Evolutionary conservation across 2,888 invertebrate genomes (phyloP).

Genomic region (Urechis unicinctus): DNA sequence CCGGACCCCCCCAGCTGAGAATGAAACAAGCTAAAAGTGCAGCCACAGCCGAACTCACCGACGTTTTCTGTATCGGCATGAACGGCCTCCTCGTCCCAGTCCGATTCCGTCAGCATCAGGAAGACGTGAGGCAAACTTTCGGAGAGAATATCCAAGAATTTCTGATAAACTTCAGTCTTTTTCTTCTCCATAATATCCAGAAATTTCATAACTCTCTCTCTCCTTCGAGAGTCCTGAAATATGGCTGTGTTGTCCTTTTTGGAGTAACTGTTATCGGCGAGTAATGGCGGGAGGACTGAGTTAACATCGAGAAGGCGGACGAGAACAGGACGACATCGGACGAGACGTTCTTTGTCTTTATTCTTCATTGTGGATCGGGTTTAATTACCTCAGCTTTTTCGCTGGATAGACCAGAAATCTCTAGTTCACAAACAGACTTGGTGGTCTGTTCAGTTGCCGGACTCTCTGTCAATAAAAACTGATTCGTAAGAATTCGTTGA

Average conservation of each 20-base stretch:
- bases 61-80: neutral
- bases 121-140: slow-evolving; percentile 11
- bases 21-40: no score
- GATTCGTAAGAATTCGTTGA: no score
- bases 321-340: slow-evolving; percentile 7
- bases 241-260: slow-evolving; percentile 6
- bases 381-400: no score
- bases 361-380: slow-evolving; percentile 17
- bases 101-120: slow-evolving; percentile 5
- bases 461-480: no score
- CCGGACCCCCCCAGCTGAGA: no score
- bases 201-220: slow-evolving; percentile 9
- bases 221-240: slow-evolving; percentile 5
- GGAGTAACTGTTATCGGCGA: slow-evolving; percentile 1
- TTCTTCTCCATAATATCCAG: slow-evolving; percentile 16
- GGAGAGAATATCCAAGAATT: slow-evolving; percentile 9
- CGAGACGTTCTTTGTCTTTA: slow-evolving; percentile 11
- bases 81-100: slow-evolving; percentile 1
- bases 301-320: slow-evolving; percentile 10
- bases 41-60: neutral
- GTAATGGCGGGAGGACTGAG: slow-evolving; percentile 3
- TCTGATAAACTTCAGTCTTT: slow-evolving; percentile 10
- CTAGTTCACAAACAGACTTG: no score
- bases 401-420: no score
- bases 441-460: no score